Percentiles rank a stretch among this genome's conserved stretches.
Conservation (phyloP, 2,888 invertebrate genomes). For the Aporophyla lueneburgensis region DNA sequence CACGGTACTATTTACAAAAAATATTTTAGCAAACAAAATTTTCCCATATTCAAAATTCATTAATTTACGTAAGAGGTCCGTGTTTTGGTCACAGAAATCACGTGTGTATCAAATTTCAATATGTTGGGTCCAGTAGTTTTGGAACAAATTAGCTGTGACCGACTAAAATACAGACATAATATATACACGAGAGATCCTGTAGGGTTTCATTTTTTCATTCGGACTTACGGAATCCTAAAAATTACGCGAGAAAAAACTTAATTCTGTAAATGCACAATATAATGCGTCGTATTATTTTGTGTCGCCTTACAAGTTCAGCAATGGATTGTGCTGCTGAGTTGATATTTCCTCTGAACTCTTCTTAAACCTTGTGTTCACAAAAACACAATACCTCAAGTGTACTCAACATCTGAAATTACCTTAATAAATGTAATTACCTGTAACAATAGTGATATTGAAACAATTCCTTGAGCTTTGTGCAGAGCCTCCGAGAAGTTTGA, state of each 20-base stretch:
- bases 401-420: conserved; percentile 14
- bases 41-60: too few species aligned
- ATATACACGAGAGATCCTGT: too few species aligned
- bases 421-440: conserved; percentile 92
- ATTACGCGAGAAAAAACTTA: neutral
- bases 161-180: too few species aligned
- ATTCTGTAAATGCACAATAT: neutral
- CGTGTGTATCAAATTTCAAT: too few species aligned
- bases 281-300: neutral
- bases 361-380: neutral
- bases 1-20: too few species aligned
- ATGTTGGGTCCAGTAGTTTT: too few species aligned
- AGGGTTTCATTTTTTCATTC: too few species aligned
- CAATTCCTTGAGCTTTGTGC: conserved; percentile 98
- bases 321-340: neutral
- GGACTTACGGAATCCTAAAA: neutral
- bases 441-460: conserved; percentile 97
- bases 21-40: too few species aligned
- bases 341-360: neutral
- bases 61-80: too few species aligned
- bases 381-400: conserved; percentile 31
- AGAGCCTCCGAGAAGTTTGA: conserved; percentile 98
- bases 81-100: too few species aligned
- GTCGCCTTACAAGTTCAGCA: neutral
- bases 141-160: too few species aligned